These are phyloP conservation scores for Nebria ingens DNA, from an alignment of 1,140 invertebrate genomes.

Conservation along the genomic window DNA sequence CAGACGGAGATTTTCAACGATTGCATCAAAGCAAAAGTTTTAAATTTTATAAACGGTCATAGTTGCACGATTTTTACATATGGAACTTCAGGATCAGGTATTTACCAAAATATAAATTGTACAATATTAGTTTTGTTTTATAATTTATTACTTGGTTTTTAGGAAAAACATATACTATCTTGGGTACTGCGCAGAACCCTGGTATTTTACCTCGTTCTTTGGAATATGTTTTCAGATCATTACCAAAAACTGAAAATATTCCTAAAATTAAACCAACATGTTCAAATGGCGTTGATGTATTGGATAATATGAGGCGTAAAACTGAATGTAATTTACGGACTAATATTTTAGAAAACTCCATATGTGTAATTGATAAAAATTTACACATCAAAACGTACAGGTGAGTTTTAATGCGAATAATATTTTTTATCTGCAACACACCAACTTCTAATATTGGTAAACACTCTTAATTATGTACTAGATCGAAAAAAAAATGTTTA, in stretches of 20 bases:
- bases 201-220: conserved; percentile 72
- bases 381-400: conserved; percentile 14
- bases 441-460: too few species aligned
- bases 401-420: too few species aligned
- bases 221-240: conserved; percentile 60
- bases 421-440: too few species aligned
- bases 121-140: too few species aligned
- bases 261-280: conserved; percentile 37
- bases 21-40: conserved; percentile 44
- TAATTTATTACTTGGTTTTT: conserved; percentile 23
- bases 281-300: conserved; percentile 34
- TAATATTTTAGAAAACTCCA: conserved; percentile 26
- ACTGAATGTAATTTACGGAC: conserved; percentile 36
- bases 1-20: conserved; percentile 50
- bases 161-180: conserved; percentile 83
- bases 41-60: conserved; percentile 54
- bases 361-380: not conserved
- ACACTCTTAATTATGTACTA: too few species aligned
- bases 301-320: conserved; percentile 30
- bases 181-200: conserved; percentile 57
- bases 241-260: conserved; percentile 29
- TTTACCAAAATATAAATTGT: too few species aligned
- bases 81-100: conserved; percentile 55
- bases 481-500: too few species aligned
- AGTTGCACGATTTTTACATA: conserved; percentile 77